Evolutionary conservation across 1,140 invertebrate genomes (phyloP).

Genomic region (Eueides isabella): DNA sequence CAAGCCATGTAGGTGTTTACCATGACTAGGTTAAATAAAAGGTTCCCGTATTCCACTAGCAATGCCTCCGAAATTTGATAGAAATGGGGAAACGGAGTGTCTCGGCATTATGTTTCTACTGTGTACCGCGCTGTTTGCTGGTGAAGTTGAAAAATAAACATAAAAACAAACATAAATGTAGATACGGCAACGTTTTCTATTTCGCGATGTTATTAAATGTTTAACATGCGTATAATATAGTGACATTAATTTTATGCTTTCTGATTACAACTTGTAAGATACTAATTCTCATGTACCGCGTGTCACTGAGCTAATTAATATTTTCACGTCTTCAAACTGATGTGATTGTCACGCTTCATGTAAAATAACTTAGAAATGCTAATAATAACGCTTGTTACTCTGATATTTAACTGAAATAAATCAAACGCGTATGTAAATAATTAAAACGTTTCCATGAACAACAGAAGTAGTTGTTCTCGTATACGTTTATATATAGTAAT

Average conservation of each 20-base stretch:
- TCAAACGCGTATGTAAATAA: not conserved
- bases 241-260: not conserved
- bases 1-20: too few relatives aligned
- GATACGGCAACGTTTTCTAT: too few relatives aligned
- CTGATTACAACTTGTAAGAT: not conserved
- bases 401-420: not conserved
- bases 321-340: not conserved
- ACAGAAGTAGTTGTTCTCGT: not conserved
- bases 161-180: too few relatives aligned
- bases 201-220: too few relatives aligned
- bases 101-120: too few relatives aligned
- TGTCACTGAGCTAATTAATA: slow-evolving; percentile 6
- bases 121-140: too few relatives aligned
- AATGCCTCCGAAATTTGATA: too few relatives aligned
- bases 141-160: too few relatives aligned
- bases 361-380: not conserved
- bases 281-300: not conserved
- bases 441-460: not conserved
- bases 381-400: not conserved
- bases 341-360: not conserved
- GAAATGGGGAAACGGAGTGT: too few relatives aligned
- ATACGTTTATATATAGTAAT: not conserved
- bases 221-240: not conserved
- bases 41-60: too few relatives aligned
- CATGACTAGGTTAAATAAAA: too few relatives aligned